These are phyloP conservation scores for Drosophila chauvacae DNA, from an alignment of 1,140 invertebrate species.

Conservation along the genomic window DNA sequence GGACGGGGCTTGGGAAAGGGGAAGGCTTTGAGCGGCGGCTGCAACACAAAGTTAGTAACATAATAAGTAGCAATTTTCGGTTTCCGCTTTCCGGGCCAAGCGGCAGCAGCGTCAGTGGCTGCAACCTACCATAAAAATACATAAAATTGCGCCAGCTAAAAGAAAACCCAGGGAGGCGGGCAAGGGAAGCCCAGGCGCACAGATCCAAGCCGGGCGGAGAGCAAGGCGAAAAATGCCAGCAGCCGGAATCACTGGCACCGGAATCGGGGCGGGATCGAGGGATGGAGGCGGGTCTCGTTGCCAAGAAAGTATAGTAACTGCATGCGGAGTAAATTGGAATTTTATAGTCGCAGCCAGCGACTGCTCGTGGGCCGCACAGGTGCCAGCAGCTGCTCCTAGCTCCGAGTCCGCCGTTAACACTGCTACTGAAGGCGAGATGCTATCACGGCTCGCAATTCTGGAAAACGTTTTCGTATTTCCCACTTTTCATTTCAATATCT, in stretches of 20 bases:
- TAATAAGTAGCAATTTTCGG: conserved; percentile 83
- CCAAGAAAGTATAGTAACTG: conserved; percentile 73
- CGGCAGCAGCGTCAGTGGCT: conserved; percentile 60
- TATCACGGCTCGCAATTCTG: conserved; percentile 9
- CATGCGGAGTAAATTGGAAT: conserved; percentile 79
- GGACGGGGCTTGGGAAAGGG: neutral
- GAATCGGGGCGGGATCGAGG: conserved; percentile 17
- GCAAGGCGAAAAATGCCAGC: conserved; percentile 39
- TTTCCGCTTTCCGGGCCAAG: conserved; percentile 78
- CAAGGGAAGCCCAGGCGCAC: conserved; percentile 27
- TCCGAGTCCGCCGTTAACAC: conserved; percentile 3
- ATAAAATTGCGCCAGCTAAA: conserved; percentile 78
- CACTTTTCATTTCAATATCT: neutral
- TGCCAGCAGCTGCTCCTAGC: conserved; percentile 48
- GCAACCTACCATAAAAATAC: conserved; percentile 82
- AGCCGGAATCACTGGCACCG: conserved; percentile 35
- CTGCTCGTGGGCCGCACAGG: conserved; percentile 56
- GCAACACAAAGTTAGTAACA: conserved; percentile 82
- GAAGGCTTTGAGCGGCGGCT: conserved; percentile 20
- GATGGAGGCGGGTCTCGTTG: conserved; percentile 42
- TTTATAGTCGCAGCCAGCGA: conserved; percentile 70
- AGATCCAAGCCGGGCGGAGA: neutral
- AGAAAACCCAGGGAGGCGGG: conserved; percentile 52
- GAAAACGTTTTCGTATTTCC: conserved; percentile 7
- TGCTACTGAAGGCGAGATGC: conserved; percentile 27